Conservation (phyloP, 2,113 vertebrate species). For the Hemiscyllium ocellatum region DNA sequence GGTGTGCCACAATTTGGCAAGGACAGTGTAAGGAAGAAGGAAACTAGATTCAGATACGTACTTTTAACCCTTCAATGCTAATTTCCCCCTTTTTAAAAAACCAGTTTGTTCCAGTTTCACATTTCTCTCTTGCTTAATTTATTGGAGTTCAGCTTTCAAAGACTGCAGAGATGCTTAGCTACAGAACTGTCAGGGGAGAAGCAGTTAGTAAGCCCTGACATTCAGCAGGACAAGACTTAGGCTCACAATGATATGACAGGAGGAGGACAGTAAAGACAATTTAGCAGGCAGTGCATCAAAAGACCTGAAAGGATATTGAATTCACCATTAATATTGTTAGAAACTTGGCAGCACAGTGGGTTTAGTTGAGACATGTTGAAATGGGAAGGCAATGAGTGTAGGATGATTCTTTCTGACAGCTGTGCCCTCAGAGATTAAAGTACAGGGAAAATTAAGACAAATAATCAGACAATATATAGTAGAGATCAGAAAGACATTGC, state of each 20-base stretch:
- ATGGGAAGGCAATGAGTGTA: neutral
- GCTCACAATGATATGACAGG: neutral
- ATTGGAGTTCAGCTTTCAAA: neutral
- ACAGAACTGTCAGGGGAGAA: neutral
- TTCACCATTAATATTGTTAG: neutral
- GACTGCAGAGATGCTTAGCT: neutral
- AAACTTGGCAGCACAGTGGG: neutral
- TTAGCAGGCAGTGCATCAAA: neutral
- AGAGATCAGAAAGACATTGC: neutral
- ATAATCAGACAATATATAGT: neutral
- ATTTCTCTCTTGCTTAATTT: neutral
- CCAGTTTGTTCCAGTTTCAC: neutral
- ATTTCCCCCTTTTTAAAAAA: neutral
- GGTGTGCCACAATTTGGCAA: neutral
- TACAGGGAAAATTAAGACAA: neutral
- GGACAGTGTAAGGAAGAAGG: neutral
- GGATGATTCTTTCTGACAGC: neutral
- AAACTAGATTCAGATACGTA: neutral
- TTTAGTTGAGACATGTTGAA: neutral
- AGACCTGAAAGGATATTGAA: neutral
- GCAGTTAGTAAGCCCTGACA: neutral
- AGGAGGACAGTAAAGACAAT: neutral
- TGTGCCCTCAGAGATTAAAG: neutral
- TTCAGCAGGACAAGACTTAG: neutral
- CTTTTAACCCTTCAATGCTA: neutral